phyloP scores from a whole-genome alignment of 2,113 vertebrate genomes.

The Microcebus ravelobensis region DNA sequence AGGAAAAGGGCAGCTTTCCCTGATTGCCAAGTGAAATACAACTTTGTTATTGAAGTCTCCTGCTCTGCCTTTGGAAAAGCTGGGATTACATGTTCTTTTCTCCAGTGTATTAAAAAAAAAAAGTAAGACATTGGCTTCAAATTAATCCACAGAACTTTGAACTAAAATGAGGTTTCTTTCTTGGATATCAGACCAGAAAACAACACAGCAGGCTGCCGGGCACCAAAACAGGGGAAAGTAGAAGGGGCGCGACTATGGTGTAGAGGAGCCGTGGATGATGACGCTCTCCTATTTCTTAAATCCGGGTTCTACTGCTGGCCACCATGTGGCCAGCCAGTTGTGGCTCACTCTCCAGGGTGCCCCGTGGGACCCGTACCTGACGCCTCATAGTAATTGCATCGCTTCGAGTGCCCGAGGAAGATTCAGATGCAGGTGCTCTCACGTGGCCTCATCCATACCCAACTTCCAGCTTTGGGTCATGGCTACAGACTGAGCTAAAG shows the following conservation, averaged over 20 bases:
- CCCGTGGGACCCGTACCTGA: neutral
- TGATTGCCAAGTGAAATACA: conserved; percentile 67
- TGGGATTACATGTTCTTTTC: conserved; percentile 67
- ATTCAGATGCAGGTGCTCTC: neutral
- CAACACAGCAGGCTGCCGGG: neutral
- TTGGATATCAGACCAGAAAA: conserved; percentile 14
- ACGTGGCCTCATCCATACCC: neutral
- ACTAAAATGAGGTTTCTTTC: conserved; percentile 56
- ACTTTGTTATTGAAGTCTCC: conserved; percentile 63
- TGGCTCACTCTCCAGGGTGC: neutral
- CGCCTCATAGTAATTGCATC: neutral
- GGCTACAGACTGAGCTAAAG: neutral
- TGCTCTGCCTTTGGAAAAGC: conserved; percentile 56
- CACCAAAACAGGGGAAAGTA: neutral
- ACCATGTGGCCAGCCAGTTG: neutral
- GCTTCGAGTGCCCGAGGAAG: neutral
- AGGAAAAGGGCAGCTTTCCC: neutral
- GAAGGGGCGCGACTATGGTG: no score
- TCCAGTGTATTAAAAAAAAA: conserved; percentile 35
- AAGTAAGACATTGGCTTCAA: conserved; percentile 60
- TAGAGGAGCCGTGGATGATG: neutral
- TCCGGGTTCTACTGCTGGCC: neutral
- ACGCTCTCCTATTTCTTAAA: neutral
- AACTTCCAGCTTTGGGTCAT: neutral
- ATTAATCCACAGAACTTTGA: conserved; percentile 60